These are phyloP conservation scores for Abrostola triplasia DNA, from an alignment of 2,888 invertebrate species.

Conservation along the genomic window DNA sequence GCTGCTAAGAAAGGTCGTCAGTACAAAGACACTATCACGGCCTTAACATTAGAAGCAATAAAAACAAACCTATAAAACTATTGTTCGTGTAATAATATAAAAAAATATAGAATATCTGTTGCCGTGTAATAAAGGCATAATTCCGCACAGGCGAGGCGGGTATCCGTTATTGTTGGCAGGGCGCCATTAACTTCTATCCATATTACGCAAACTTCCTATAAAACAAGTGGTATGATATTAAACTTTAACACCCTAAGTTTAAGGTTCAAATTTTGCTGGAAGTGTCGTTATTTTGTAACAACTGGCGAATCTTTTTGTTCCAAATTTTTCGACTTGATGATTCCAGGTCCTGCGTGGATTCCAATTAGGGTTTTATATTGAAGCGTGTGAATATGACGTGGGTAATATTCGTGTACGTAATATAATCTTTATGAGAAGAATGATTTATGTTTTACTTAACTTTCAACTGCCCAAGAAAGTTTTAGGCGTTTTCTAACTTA, in stretches of 20 bases:
- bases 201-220: constrained; percentile 77
- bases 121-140: constrained; percentile 64
- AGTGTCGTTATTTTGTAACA: constrained; percentile 36
- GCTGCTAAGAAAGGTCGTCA: neutral
- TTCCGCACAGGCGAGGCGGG: constrained; percentile 61
- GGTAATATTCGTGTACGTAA: neutral
- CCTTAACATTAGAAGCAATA: constrained; percentile 2
- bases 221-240: constrained; percentile 64
- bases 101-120: constrained; percentile 58
- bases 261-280: constrained; percentile 57
- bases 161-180: constrained; percentile 74
- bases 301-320: constrained; percentile 53
- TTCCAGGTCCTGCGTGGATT: constrained; percentile 28
- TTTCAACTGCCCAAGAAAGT: too few species aligned
- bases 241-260: constrained; percentile 62
- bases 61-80: constrained; percentile 31
- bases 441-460: too few species aligned
- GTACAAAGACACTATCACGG: neutral
- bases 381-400: constrained; percentile 8
- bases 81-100: constrained; percentile 27
- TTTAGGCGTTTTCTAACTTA: too few species aligned
- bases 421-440: too few species aligned
- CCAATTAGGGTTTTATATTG: constrained; percentile 30
- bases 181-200: constrained; percentile 73
- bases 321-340: constrained; percentile 38